Evolutionary conservation across 2,888 invertebrate genomes (phyloP).

Genomic region (Tipula lateralis): DNA sequence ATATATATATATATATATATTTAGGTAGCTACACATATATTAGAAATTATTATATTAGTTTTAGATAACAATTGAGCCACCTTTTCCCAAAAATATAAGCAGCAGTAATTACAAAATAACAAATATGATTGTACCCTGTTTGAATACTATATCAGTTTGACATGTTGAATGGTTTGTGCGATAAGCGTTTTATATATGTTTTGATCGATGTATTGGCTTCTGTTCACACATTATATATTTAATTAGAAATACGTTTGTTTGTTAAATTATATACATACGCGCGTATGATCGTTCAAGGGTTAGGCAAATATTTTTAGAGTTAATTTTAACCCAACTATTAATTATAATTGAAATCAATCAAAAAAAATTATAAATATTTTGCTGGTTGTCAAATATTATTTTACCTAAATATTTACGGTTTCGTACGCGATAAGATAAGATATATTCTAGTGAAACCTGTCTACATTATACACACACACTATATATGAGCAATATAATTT

Average conservation of each 20-base stretch:
- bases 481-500: background rate
- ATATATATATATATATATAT: background rate
- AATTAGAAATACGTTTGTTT: background rate
- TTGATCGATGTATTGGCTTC: background rate
- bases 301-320: background rate
- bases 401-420: background rate
- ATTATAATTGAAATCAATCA: background rate
- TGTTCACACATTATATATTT: slow-evolving; percentile 12
- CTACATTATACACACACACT: background rate
- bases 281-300: too few relatives aligned
- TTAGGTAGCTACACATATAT: background rate
- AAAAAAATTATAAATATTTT: background rate
- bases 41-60: background rate
- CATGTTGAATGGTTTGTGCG: background rate
- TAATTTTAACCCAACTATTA: background rate
- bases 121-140: background rate
- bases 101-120: background rate
- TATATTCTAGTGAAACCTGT: background rate
- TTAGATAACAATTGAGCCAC: background rate
- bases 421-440: background rate
- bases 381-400: background rate
- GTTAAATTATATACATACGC: too few relatives aligned
- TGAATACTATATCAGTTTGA: background rate
- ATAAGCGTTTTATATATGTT: background rate
- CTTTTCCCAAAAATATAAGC: background rate